Base-by-base conservation (phyloP, 2,888 invertebrate genomes). In the Alviniconcha strummeri region DNA sequence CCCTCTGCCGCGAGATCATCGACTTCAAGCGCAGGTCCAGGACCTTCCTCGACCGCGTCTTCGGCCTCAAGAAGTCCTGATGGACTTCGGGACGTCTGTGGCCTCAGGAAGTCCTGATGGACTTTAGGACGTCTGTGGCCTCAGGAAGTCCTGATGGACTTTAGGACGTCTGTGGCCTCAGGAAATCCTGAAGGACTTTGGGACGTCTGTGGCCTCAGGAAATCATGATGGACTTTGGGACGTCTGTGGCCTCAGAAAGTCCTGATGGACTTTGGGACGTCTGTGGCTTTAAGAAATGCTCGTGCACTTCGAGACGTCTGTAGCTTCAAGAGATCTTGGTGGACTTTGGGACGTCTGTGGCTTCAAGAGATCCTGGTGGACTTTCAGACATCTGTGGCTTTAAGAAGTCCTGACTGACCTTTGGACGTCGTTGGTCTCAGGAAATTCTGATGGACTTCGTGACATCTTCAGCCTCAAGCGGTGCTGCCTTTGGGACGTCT, bases 31-130 rank as follows among this genome's bases (percentile, higher is more conserved):
- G 92, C 60, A 84, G 91, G 57, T 91, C 92, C 55, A 87, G 92
- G 80, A 91, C 92, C 36, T 92, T 92, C 84, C 88, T 92, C 80
- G 92, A 91, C 83, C 84, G 92, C 52, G 92, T 92, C 15, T 90
- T 92, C 84, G 92, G 92, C n/a, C 85, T 87, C 36, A 87, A 88
- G 67, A 88, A 88, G 74, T 88, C 87, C 56, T 88, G 86, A 88
- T 80, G 57, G 36, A 36, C 36, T 36, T 36, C 3, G 36, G 36
- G 36, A 36, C 52, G 92, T 92, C 15, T 90, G 92, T 84, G 92
- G 92, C n/a, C 85, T 86, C 36, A 87, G 87, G 67, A 88, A 88
- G 74, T 88, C 87, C 56, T 88, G 86, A 88, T 80, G 57, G 36
- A 36, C 36, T 36, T 36, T 36, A 3, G 36, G 36, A 36, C 52